A percentile compares a stretch with the other conserved stretches of the same genome.
These are phyloP conservation scores for Bubo scandiacus DNA, from an alignment of 2,113 vertebrate genomes.

Conservation along the genomic window DNA sequence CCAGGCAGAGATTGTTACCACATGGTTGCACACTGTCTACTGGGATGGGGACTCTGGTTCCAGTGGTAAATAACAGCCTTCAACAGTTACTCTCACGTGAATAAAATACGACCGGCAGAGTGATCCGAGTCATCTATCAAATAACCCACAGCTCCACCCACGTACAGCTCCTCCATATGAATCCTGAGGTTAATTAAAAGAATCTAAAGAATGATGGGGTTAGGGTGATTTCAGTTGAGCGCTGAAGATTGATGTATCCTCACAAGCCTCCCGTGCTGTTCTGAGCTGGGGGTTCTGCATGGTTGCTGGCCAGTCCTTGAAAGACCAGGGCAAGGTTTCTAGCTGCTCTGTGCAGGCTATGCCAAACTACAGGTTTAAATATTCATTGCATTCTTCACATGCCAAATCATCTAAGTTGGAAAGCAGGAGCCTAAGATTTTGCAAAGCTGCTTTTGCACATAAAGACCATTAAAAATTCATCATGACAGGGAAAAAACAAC, in stretches of 20 bases:
- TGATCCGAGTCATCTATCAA: background rate
- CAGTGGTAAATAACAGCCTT: background rate
- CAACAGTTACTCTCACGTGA: background rate
- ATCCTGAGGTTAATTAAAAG: conserved; percentile 44
- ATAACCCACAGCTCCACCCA: background rate
- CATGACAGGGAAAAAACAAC: conserved; percentile 15
- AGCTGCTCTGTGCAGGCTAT: background rate
- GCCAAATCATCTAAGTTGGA: conserved; percentile 27
- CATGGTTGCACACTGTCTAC: background rate
- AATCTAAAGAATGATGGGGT: background rate
- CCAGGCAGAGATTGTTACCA: conserved; percentile 11
- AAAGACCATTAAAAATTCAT: conserved; percentile 63
- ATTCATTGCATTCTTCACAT: conserved; percentile 31
- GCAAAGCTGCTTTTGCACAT: conserved; percentile 57
- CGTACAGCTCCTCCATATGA: background rate
- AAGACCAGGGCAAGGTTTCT: background rate
- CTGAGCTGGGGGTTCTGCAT: background rate
- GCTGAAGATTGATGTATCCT: background rate
- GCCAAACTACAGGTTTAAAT: conserved; percentile 52
- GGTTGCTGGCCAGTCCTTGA: background rate
- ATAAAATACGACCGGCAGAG: background rate
- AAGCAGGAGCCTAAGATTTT: conserved; percentile 22
- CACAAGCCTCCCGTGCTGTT: background rate
- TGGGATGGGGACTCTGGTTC: background rate
- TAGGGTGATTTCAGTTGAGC: background rate